Percentiles rank a stretch among this genome's conserved stretches.
phyloP scores from a whole-genome alignment of 2,113 vertebrate species.

The Alouatta palliata region DNA sequence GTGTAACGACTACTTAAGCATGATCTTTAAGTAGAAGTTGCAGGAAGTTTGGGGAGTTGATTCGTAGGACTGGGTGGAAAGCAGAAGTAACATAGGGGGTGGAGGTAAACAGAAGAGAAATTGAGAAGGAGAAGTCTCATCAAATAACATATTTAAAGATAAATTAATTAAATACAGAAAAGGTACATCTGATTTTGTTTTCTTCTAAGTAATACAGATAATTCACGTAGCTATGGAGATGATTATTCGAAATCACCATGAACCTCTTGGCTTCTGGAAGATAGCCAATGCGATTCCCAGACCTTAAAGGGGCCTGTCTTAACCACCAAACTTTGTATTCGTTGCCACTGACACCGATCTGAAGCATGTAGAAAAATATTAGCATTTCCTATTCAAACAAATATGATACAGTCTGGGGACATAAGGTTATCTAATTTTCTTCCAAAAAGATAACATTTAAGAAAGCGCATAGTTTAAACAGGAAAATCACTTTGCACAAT shows the following conservation, averaged over 20 bases:
- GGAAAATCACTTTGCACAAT: conserved; percentile 18
- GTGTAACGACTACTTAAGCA: background rate
- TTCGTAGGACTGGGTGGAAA: background rate
- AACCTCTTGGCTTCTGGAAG: conserved; percentile 32
- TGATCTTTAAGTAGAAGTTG: background rate
- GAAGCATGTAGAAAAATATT: conserved; percentile 75
- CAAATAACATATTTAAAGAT: background rate
- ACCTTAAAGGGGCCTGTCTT: conserved; percentile 9
- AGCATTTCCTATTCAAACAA: conserved; percentile 75
- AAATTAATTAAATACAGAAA: background rate
- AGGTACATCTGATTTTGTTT: background rate
- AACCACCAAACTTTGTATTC: background rate
- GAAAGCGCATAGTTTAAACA: conserved; percentile 59
- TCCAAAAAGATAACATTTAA: conserved; percentile 71
- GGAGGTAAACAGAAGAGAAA: background rate
- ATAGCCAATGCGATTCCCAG: background rate
- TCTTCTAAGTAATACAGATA: background rate
- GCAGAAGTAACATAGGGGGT: background rate
- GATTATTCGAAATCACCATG: background rate
- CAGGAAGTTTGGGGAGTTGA: background rate
- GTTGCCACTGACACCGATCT: conserved; percentile 26
- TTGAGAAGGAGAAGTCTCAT: background rate
- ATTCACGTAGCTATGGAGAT: background rate
- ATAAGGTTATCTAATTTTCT: conserved; percentile 68
- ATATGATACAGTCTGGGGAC: conserved; percentile 71